Evolutionary conservation across 1,140 invertebrate genomes (phyloP), one percentile per base, ranked within the genome.

Genomic region (Drosophila fuyamai): DNA sequence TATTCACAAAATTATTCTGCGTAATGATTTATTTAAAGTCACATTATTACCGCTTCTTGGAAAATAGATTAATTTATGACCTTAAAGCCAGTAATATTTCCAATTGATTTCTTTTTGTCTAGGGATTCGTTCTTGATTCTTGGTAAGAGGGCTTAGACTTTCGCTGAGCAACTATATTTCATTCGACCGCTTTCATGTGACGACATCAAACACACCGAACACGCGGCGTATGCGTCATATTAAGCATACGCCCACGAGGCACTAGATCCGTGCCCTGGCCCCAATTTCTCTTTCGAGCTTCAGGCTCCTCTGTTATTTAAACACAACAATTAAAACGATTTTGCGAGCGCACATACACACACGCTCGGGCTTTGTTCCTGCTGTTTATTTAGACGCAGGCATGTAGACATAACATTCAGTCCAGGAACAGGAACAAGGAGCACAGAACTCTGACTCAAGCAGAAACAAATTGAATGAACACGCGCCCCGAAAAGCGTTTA

Each of bases 251-350:
- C 82, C 82, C 61, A 73, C 62, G 27, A 60, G 83, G 61, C 78
- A 59, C 60, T 62, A 48, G 53, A 63, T 63, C 51, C 48, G 56
- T 36, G 38, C 46, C 54, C 43, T 72, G 41, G 41, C 58, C 53
- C 66, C 67, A 59, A 59, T 73, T 73, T 51, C 43, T 41, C 35
- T 47, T 4, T 14, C 18, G 48, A 43, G 66, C 66, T 41, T 47
- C 43, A 38, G 56, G 68, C 47, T 51, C 59, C 61, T 76, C 62
- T 83, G 71, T 88, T 86, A 83, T 88, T 86, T 86, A 88, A 86
- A 86, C 83, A 86, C 68, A 86, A 88, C 82, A 86, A 86, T 86
- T 86, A 86, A 86, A 88, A 88, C 81, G 79, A 88, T 86, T 86
- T 86, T 76, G 62, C 79, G 61, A 73, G 59, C 65, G 61, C 66